phyloP scores from a whole-genome alignment of 2,888 invertebrate species.

The Melinaea menophilus region DNA sequence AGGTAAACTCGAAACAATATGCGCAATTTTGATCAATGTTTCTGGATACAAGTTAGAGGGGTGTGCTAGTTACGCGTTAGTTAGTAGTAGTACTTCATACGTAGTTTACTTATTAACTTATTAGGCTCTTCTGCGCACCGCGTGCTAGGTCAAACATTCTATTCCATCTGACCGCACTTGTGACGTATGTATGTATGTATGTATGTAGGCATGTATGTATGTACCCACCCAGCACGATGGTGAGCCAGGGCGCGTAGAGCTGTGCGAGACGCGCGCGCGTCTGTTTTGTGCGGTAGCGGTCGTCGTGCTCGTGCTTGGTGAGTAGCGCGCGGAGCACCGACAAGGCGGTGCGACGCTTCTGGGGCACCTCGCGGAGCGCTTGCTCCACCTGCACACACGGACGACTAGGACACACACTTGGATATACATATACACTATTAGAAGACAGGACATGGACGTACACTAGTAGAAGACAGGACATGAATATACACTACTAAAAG shows the following conservation, averaged over 20 bases:
- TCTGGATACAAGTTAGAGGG: too few relatives aligned
- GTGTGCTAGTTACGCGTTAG: too few relatives aligned
- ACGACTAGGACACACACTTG: not conserved
- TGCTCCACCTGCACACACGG: conserved; percentile 81
- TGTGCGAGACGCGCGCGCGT: conserved; percentile 91
- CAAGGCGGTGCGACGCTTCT: conserved; percentile 89
- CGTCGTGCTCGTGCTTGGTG: conserved; percentile 96
- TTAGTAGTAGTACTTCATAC: too few relatives aligned
- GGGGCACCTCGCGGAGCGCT: conserved; percentile 90
- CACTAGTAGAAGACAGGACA: not conserved
- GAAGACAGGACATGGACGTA: not conserved
- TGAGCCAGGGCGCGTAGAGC: conserved; percentile 94
- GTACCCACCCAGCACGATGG: conserved; percentile 80
- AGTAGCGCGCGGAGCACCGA: conserved; percentile 89
- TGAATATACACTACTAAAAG: too few relatives aligned
- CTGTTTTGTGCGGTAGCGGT: conserved; percentile 89
- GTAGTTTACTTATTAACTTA: too few relatives aligned
- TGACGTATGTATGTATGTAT: too few relatives aligned
- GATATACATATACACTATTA: not conserved
- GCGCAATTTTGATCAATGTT: too few relatives aligned
- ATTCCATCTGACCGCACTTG: too few relatives aligned
- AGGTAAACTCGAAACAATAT: too few relatives aligned
- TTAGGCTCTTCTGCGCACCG: too few relatives aligned
- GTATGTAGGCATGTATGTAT: not conserved
- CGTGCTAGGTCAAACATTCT: too few relatives aligned